phyloP scores from a whole-genome alignment of 2,888 invertebrate genomes.

The Trachelus iudaicus region DNA sequence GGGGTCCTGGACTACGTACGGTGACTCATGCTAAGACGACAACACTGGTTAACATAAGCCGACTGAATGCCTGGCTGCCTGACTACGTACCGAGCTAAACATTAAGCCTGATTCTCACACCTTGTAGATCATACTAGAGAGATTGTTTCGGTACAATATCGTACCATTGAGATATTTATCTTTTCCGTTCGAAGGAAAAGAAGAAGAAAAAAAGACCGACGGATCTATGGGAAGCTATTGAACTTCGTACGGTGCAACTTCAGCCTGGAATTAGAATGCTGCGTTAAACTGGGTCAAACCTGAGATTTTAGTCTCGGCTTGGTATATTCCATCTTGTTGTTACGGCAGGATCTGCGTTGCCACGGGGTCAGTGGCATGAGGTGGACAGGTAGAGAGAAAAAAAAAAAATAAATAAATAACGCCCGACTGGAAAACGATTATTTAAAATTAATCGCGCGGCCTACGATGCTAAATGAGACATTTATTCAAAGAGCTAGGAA shows the following conservation, averaged over 20 bases:
- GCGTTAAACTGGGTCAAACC: not conserved
- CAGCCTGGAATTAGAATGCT: not conserved
- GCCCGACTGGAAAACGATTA: not conserved
- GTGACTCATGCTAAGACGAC: constrained; percentile 1
- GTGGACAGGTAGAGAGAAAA: not conserved
- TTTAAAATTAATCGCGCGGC: not conserved
- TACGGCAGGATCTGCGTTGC: not conserved
- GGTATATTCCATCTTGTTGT: not conserved
- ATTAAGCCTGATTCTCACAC: not conserved
- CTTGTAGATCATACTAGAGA: not conserved
- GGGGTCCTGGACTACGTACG: not conserved
- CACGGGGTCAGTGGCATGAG: not conserved
- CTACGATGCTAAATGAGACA: not conserved
- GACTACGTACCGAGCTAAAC: not conserved
- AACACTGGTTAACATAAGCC: not conserved
- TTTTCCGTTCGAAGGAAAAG: not conserved
- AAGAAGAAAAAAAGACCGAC: not conserved
- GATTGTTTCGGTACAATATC: not conserved
- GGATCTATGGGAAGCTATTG: not conserved
- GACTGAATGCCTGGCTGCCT: not conserved
- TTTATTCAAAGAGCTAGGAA: not conserved
- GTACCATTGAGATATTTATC: not conserved
- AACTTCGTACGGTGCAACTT: not conserved
- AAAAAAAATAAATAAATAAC: not conserved
- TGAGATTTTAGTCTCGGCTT: not conserved